Evolutionary conservation across 2,888 invertebrate species (phyloP).

Genomic region (Nemotelus pantherinus): DNA sequence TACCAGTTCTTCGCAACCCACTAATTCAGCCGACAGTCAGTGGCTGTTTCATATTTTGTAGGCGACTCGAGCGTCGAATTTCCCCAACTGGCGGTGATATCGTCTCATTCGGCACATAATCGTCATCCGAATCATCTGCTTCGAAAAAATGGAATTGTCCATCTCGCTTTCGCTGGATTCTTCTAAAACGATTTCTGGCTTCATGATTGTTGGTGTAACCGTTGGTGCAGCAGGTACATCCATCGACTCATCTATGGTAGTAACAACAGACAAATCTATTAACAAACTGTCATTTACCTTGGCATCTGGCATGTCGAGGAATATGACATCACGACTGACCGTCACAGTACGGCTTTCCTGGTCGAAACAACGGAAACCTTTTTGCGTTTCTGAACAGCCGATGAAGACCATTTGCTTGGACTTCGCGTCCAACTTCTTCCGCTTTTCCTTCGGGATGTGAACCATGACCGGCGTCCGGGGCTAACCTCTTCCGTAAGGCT

Average conservation of each 20-base stretch:
- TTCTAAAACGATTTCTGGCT: not conserved
- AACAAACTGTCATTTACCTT: conserved; percentile 5
- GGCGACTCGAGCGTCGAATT: not conserved
- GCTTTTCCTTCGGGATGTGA: not conserved
- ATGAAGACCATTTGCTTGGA: conserved; percentile 9
- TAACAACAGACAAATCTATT: conserved; percentile 2
- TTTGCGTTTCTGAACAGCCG: no score
- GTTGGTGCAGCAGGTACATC: not conserved
- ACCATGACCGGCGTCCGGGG: no score
- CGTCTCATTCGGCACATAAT: not conserved
- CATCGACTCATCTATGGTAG: not conserved
- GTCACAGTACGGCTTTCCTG: not conserved
- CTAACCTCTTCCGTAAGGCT: no score
- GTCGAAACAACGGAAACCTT: no score
- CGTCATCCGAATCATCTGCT: no score
- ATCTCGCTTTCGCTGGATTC: not conserved
- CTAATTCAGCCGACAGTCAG: not conserved
- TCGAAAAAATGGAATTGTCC: not conserved
- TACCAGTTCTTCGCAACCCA: conserved; percentile 2
- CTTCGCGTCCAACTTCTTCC: conserved; percentile 9
- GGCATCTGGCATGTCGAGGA: not conserved
- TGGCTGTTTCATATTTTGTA: not conserved
- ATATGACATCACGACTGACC: not conserved
- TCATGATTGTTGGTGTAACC: not conserved
- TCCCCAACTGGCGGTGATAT: not conserved